Conservation (phyloP, 2,888 invertebrate species). For the Bedellia somnulentella region DNA sequence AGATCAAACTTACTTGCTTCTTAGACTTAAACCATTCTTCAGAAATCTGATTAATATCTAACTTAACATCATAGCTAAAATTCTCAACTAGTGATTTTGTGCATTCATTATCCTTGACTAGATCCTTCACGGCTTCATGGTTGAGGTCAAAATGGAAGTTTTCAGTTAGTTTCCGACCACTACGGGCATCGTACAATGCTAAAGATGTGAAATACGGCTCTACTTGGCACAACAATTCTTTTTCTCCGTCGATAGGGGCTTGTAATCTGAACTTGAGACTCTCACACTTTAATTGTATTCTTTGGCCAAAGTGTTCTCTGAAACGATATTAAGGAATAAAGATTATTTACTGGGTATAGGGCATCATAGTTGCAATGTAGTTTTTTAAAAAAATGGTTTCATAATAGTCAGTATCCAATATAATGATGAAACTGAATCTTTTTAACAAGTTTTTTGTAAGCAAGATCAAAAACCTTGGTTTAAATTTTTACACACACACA, state of each 20-base stretch:
- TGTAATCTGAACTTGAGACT: conserved; percentile 83
- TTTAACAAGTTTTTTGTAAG: too few species aligned
- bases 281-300: conserved; percentile 81
- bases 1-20: conserved; percentile 64
- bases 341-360: neutral
- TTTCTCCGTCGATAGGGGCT: conserved; percentile 75
- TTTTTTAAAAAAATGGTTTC: too few species aligned
- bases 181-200: conserved; percentile 87
- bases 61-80: conserved; percentile 56
- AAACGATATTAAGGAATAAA: too few species aligned
- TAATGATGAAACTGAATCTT: too few species aligned
- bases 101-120: conserved; percentile 49
- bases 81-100: conserved; percentile 52
- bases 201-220: conserved; percentile 93
- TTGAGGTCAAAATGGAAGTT: conserved; percentile 91
- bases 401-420: too few species aligned
- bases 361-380: too few species aligned
- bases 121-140: conserved; percentile 67
- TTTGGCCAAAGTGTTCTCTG: conserved; percentile 85
- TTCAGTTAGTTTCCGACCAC: conserved; percentile 86
- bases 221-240: conserved; percentile 77
- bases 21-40: conserved; percentile 74
- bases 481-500: too few species aligned
- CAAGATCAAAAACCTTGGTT: too few species aligned
- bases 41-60: conserved; percentile 70